phyloP scores from a whole-genome alignment of 2,888 invertebrate genomes.

The Gymnosoma rotundatum region DNA sequence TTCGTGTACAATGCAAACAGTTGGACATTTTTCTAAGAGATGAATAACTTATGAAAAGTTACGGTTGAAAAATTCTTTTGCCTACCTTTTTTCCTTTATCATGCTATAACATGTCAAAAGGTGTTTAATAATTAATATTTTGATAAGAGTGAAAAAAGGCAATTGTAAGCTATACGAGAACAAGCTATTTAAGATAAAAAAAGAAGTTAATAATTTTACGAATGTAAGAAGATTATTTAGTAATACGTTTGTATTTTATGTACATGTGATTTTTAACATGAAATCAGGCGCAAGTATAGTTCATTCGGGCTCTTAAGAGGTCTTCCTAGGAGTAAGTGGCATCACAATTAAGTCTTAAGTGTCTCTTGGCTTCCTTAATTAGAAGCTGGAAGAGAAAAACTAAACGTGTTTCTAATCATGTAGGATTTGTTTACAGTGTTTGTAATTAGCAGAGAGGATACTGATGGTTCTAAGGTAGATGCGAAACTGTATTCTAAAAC shows the following conservation, averaged over 20 bases:
- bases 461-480: too few relatives aligned
- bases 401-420: too few relatives aligned
- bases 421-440: too few relatives aligned
- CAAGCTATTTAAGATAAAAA: conserved; percentile 45
- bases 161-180: conserved; percentile 28
- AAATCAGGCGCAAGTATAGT: too few relatives aligned
- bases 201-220: background rate
- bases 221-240: background rate
- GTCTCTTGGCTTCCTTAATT: too few relatives aligned
- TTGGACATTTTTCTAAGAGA: conserved; percentile 50
- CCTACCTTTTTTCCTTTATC: conserved; percentile 50
- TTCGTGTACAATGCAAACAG: conserved; percentile 47
- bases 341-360: too few relatives aligned
- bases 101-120: conserved; percentile 41
- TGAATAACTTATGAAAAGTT: conserved; percentile 62
- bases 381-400: too few relatives aligned
- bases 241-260: background rate
- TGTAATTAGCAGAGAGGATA: too few relatives aligned
- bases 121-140: conserved; percentile 50
- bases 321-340: too few relatives aligned
- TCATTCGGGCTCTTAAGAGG: too few relatives aligned
- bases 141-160: conserved; percentile 34
- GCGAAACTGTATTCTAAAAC: too few relatives aligned
- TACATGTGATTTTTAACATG: too few relatives aligned
- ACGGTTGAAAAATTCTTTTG: conserved; percentile 25